A percentile compares a stretch with the other conserved stretches of the same genome.
Conservation (phyloP, 2,797 vertebrate species). For the Toxotes lorentzi region DNA sequence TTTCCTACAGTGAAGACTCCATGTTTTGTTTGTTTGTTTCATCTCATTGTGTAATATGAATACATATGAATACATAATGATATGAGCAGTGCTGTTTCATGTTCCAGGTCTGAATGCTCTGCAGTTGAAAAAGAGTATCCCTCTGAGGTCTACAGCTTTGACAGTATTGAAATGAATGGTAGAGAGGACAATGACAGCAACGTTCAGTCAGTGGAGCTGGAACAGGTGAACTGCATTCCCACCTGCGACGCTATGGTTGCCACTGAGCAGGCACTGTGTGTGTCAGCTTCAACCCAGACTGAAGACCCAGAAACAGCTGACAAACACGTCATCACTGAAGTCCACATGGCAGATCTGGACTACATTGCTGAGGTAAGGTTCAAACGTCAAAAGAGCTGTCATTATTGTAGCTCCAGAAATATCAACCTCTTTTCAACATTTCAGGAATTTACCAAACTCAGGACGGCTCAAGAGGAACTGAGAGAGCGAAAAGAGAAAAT, state of each 20-base stretch:
- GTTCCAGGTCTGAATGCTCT: slow-evolving; percentile 30
- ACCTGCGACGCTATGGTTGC: slow-evolving; percentile 23
- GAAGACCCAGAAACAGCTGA: slow-evolving; percentile 58
- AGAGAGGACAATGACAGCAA: background rate
- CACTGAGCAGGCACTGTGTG: slow-evolving; percentile 4
- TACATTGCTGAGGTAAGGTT: slow-evolving; percentile 69
- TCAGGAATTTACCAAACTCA: slow-evolving; percentile 78
- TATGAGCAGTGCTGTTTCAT: background rate
- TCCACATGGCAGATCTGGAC: slow-evolving; percentile 81
- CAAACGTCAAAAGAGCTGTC: background rate
- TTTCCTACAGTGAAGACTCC: background rate
- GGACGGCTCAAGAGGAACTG: slow-evolving; percentile 42
- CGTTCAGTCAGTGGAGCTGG: background rate
- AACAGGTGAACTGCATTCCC: background rate
- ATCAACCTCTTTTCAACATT: slow-evolving; percentile 7
- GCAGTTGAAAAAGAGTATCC: slow-evolving; percentile 3
- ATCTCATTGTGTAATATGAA: background rate
- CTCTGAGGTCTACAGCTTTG: slow-evolving; percentile 60
- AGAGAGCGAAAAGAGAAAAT: slow-evolving; percentile 46
- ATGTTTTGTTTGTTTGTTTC: slow-evolving; percentile 1
- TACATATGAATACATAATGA: background rate
- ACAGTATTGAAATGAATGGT: slow-evolving; percentile 24
- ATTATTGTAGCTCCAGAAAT: background rate
- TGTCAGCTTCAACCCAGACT: slow-evolving; percentile 66
- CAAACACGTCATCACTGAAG: slow-evolving; percentile 70